These are phyloP conservation scores for Chydorus sphaericus DNA, from an alignment of 2,888 invertebrate species.

Conservation along the genomic window DNA sequence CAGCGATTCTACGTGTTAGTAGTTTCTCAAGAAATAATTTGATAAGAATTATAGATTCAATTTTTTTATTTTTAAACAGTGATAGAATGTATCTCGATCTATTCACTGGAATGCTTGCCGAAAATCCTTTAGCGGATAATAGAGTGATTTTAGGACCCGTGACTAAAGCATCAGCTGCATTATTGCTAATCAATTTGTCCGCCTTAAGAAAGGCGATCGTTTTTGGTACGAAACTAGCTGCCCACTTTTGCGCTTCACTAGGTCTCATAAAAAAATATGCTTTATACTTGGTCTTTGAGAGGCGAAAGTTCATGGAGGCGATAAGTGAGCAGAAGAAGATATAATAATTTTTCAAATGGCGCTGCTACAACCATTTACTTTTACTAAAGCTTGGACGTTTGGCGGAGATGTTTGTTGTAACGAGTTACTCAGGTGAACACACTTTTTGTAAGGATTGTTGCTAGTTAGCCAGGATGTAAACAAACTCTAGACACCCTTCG, in stretches of 20 bases:
- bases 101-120: conserved; percentile 74
- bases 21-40: no score
- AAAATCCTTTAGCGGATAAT: conserved; percentile 49
- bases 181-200: conserved; percentile 66
- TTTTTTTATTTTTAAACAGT: neutral
- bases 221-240: conserved; percentile 61
- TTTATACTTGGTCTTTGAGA: no score
- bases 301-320: no score
- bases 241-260: neutral
- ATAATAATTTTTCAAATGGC: no score
- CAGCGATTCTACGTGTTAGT: neutral
- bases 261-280: no score
- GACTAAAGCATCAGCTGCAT: conserved; percentile 69
- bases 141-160: conserved; percentile 73
- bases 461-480: conserved; percentile 65
- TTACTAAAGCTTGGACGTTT: no score
- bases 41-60: no score
- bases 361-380: no score
- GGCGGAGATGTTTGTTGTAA: conserved; percentile 1
- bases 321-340: no score
- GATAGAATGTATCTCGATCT: conserved; percentile 69
- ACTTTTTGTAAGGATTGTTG: conserved; percentile 65
- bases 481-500: conserved; percentile 60
- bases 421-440: conserved; percentile 4
- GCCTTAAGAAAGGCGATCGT: conserved; percentile 65